Percentiles rank a stretch among this genome's conserved stretches.
Conservation (phyloP, 2,113 vertebrate species). For the Cottus gobio region DNA sequence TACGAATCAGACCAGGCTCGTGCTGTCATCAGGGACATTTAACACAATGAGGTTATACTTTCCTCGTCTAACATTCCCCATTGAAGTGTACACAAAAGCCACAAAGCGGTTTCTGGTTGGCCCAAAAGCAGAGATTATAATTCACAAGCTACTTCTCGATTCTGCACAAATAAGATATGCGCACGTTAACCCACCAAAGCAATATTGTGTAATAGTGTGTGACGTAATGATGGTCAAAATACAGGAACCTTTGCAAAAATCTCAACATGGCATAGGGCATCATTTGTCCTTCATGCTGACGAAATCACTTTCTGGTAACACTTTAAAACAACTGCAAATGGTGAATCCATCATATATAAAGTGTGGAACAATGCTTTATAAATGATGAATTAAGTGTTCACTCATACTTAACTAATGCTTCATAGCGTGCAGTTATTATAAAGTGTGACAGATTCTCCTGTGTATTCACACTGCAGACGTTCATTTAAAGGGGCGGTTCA, state of each 20-base stretch:
- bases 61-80: background rate
- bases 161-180: background rate
- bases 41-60: slow-evolving; percentile 15
- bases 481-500: background rate
- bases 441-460: background rate
- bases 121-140: background rate
- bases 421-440: too few relatives aligned
- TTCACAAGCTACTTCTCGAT: background rate
- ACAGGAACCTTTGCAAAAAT: background rate
- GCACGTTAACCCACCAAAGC: background rate
- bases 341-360: too few relatives aligned
- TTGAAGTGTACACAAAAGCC: slow-evolving; percentile 2
- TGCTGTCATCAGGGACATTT: slow-evolving; percentile 29
- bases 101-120: background rate
- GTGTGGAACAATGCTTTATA: too few relatives aligned
- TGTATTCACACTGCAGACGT: background rate
- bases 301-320: background rate
- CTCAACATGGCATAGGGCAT: background rate
- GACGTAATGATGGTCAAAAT: background rate
- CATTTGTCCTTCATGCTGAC: background rate
- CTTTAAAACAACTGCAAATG: too few relatives aligned
- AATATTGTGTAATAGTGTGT: background rate
- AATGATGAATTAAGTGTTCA: too few relatives aligned
- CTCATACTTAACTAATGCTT: too few relatives aligned
- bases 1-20: background rate